These are phyloP conservation scores for Creontiades dilutus DNA, from an alignment of 2,888 invertebrate genomes.

Conservation along the genomic window DNA sequence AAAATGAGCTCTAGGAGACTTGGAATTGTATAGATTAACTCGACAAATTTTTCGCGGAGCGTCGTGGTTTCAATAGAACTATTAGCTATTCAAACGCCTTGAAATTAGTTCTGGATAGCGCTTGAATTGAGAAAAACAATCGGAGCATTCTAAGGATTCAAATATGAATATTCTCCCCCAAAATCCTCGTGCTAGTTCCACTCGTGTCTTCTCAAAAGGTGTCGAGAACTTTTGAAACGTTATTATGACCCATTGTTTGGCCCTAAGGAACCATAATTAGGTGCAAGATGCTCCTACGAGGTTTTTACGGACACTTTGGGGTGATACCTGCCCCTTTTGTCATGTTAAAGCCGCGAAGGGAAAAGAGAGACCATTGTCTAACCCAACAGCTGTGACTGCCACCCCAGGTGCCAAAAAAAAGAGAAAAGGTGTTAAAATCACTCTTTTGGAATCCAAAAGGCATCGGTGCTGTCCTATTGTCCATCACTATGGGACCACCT, in stretches of 20 bases:
- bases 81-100: background rate
- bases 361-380: constrained; percentile 47
- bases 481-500: constrained; percentile 51
- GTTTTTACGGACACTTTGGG: constrained; percentile 60
- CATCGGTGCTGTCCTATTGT: constrained; percentile 49
- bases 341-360: constrained; percentile 56
- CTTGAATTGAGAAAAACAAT: background rate
- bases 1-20: too few relatives aligned
- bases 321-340: constrained; percentile 65
- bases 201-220: constrained; percentile 51
- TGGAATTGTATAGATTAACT: background rate
- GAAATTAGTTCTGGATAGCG: constrained; percentile 42
- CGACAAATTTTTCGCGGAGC: background rate
- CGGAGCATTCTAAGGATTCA: background rate
- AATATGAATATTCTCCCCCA: constrained; percentile 51
- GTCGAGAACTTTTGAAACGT: constrained; percentile 63
- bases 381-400: constrained; percentile 61
- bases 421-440: constrained; percentile 63
- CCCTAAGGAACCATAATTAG: constrained; percentile 57
- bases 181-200: constrained; percentile 3
- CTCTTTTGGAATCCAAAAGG: constrained; percentile 54
- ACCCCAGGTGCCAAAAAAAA: constrained; percentile 43
- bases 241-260: constrained; percentile 65
- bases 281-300: constrained; percentile 62
- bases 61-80: constrained; percentile 13